Base-by-base conservation (phyloP, 30 jellyfish, hydroid and myxozoan genomes). In the Phacellophora camtschatica region DNA sequence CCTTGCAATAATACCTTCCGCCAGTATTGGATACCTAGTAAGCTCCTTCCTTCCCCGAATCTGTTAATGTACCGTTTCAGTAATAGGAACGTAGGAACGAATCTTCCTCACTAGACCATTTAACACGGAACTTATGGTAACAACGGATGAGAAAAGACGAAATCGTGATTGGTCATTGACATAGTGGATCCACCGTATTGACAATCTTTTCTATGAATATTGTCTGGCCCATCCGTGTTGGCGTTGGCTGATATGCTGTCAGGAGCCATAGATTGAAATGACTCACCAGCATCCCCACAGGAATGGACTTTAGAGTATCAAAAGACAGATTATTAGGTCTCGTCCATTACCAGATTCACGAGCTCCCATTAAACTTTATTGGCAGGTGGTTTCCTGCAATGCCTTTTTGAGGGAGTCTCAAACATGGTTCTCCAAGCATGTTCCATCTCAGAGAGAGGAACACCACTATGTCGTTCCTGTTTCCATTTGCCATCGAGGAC, bases 141-240 rank as follows among this genome's bases (percentile, higher is more conserved):
- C 28, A 18, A 12, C 81, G 25, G 1, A 66, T 39, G 12, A 66
- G 2, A 22, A 34, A 66, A 0, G 81, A 66, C 15, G 63, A 34
- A 15, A 66, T 39, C 49, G 27, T 66, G 63, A 66, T 66, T 39
- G 81, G 81, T 13, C 81, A 29, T 35, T 66, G 81, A 18, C 33
- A n/a, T 13, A 66, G 62, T 22, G 81, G 65, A 22, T 3, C 37
- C 12, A 23, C 4, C 10, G 81, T 34, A 15, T 42, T 42, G n/a
- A 2, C 5, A 18, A 24, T 31, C 81, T 66, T 66, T 27, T 35
- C 58, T 18, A 66, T 12, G 53, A 66, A 41, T 29, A 66, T 42
- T 11, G 81, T 66, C 33, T 64, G 19, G 28, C 81, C 81, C 0
- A 24, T n/a, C 7, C 81, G 16, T 5, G 39, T 10, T 13, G 62